These are phyloP conservation scores for Ichneumoninae sp. DNA, from an alignment of 2,888 invertebrate genomes.

Conservation along the genomic window DNA sequence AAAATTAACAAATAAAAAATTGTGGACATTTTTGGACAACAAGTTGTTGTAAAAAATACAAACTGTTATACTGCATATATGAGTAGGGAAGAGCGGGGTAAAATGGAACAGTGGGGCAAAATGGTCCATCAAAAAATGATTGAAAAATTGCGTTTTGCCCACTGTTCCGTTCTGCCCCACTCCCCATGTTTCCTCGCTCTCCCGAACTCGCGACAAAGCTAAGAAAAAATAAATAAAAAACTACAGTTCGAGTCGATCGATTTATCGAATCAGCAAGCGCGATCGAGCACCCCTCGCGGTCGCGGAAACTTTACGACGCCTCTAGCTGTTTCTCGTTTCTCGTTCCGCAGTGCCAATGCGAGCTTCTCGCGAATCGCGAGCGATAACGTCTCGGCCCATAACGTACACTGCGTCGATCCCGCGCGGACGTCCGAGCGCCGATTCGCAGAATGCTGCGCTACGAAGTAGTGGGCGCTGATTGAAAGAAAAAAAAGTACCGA, in stretches of 20 bases:
- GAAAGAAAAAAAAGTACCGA: conserved; percentile 16
- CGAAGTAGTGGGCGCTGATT: conserved; percentile 20
- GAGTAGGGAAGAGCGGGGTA: too few relatives aligned
- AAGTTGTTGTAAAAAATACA: too few relatives aligned
- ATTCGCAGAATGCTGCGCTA: conserved; percentile 51
- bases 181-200: too few relatives aligned
- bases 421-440: conserved; percentile 41
- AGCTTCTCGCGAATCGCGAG: conserved; percentile 40
- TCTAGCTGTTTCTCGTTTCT: conserved; percentile 33
- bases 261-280: conserved; percentile 32
- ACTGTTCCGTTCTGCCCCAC: too few relatives aligned
- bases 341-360: conserved; percentile 42
- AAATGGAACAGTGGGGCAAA: too few relatives aligned
- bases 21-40: too few relatives aligned
- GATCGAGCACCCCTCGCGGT: conserved; percentile 7
- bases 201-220: neutral
- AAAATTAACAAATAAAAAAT: too few relatives aligned
- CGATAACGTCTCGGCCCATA: conserved; percentile 61
- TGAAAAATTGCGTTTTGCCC: too few relatives aligned
- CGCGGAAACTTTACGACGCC: conserved; percentile 9
- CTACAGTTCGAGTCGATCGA: neutral
- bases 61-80: too few relatives aligned
- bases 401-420: conserved; percentile 53
- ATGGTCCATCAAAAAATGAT: too few relatives aligned
- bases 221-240: neutral